These are phyloP conservation scores for Clarias batrachus DNA, from an alignment of 2,113 vertebrate genomes.

Conservation along the genomic window DNA sequence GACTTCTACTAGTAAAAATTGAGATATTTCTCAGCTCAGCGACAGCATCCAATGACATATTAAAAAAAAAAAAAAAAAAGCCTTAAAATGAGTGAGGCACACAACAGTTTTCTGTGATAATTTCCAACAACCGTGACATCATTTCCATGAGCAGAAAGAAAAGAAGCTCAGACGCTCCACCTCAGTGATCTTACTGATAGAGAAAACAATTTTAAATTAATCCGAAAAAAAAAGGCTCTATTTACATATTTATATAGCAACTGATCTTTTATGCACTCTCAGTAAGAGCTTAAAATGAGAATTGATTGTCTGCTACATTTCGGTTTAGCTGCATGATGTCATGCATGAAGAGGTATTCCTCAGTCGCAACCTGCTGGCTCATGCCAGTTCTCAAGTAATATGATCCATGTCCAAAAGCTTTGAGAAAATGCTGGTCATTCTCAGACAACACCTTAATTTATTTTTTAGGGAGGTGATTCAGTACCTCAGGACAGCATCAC, in stretches of 20 bases:
- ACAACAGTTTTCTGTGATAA: not conserved
- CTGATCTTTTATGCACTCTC: conserved; percentile 29
- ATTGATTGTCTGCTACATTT: conserved; percentile 42
- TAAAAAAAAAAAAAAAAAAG: not conserved
- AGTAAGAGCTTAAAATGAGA: conserved; percentile 31
- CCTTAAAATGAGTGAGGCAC: not conserved
- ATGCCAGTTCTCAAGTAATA: conserved; percentile 72
- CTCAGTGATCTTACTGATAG: not conserved
- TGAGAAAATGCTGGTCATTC: conserved; percentile 71
- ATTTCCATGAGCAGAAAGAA: not conserved
- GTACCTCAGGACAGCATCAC: conserved; percentile 57
- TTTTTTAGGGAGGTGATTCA: conserved; percentile 72
- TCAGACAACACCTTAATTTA: conserved; percentile 75
- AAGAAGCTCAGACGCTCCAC: conserved; percentile 7
- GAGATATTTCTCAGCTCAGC: not conserved
- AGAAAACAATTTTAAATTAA: conserved; percentile 14
- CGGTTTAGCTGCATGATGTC: conserved; percentile 67
- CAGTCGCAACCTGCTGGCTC: conserved; percentile 75
- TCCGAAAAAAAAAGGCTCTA: not conserved
- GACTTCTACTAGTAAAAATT: not conserved
- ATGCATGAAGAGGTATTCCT: conserved; percentile 72
- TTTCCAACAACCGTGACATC: conserved; percentile 16
- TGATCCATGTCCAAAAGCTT: conserved; percentile 72
- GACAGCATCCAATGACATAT: not conserved
- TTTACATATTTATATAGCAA: conserved; percentile 29